A percentile compares a stretch with the other conserved stretches of the same genome.
These are phyloP conservation scores for Chelon auratus DNA, from an alignment of 2,797 vertebrate genomes.

Conservation along the genomic window DNA sequence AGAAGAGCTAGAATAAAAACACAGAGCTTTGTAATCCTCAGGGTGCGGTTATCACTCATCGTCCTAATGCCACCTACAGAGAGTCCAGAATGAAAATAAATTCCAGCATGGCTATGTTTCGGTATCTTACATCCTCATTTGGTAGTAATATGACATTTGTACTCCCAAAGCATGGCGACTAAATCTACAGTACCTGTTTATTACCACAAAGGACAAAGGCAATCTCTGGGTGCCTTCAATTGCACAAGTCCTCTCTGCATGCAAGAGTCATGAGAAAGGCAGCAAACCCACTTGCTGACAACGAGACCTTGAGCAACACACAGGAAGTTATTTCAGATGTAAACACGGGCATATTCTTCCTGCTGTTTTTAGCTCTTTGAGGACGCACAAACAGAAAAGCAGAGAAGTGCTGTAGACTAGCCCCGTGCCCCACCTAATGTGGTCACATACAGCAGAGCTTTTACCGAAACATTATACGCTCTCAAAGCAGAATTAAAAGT, in stretches of 20 bases:
- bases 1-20: constrained; percentile 5
- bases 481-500: background rate
- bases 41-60: constrained; percentile 12
- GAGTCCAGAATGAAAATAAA: background rate
- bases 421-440: background rate
- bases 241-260: constrained; percentile 17
- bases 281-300: constrained; percentile 25
- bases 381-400: background rate
- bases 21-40: constrained; percentile 20
- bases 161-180: background rate
- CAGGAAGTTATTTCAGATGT: constrained; percentile 56
- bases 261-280: constrained; percentile 28
- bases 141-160: background rate
- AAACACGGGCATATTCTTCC: constrained; percentile 37
- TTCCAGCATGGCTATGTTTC: background rate
- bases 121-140: background rate
- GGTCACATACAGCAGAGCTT: background rate
- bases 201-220: constrained; percentile 4
- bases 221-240: constrained; percentile 17
- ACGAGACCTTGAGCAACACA: constrained; percentile 49
- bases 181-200: constrained; percentile 1
- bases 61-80: constrained; percentile 6
- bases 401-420: background rate
- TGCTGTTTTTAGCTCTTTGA: constrained; percentile 24
- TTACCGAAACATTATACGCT: background rate